These are phyloP conservation scores for Salvator merianae DNA, from an alignment of 2,113 vertebrate species.

Conservation along the genomic window DNA sequence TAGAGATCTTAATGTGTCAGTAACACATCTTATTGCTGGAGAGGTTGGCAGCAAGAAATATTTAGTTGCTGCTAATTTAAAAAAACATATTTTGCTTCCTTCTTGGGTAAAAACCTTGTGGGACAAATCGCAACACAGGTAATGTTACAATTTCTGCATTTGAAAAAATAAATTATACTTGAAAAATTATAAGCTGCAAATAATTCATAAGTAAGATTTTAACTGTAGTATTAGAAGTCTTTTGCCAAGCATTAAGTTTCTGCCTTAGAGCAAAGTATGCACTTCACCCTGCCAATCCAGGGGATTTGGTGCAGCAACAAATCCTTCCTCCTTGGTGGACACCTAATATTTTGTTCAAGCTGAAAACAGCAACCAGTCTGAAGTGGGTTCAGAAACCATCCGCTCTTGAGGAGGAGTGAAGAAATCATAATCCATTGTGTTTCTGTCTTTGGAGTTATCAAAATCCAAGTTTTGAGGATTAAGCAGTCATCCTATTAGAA, in stretches of 20 bases:
- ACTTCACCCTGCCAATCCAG: too few relatives aligned
- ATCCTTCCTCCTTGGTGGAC: too few relatives aligned
- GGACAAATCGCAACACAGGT: constrained; percentile 92
- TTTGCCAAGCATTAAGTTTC: neutral
- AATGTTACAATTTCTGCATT: constrained; percentile 24
- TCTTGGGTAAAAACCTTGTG: constrained; percentile 91
- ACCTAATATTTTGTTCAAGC: too few relatives aligned
- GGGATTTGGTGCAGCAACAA: too few relatives aligned
- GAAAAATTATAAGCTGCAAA: neutral
- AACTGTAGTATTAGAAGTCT: neutral
- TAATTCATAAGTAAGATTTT: neutral
- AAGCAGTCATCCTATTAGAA: too few relatives aligned
- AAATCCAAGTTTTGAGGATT: too few relatives aligned
- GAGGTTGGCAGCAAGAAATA: constrained; percentile 99
- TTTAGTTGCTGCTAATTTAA: constrained; percentile 91
- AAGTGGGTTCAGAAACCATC: too few relatives aligned
- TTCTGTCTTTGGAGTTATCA: too few relatives aligned
- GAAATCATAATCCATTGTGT: too few relatives aligned
- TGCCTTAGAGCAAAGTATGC: too few relatives aligned
- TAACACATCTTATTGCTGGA: constrained; percentile 95
- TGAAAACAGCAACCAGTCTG: too few relatives aligned
- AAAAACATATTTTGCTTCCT: constrained; percentile 91
- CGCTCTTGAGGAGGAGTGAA: too few relatives aligned
- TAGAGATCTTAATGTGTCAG: constrained; percentile 89
- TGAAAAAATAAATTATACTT: neutral